A percentile compares a stretch with the other conserved stretches of the same genome.
phyloP scores from a whole-genome alignment of 2,797 vertebrate species.

The Corythornis leucogaster region DNA sequence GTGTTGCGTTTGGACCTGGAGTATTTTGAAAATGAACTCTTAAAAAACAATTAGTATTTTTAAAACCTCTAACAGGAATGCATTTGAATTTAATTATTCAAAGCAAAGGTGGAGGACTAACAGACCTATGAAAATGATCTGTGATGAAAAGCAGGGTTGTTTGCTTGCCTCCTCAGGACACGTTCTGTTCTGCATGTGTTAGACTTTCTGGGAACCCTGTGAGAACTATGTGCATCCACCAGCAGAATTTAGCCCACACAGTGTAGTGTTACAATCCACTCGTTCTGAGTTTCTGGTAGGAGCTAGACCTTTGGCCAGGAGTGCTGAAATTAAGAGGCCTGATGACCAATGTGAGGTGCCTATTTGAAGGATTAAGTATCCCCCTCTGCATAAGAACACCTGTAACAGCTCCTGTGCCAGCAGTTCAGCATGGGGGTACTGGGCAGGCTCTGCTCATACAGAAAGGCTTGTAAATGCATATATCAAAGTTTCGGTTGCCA shows the following conservation, averaged over 20 bases:
- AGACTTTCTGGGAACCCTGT: not conserved
- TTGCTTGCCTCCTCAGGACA: not conserved
- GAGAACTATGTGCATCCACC: not conserved
- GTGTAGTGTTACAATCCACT: not conserved
- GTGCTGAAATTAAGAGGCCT: not conserved
- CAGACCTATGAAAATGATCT: not conserved
- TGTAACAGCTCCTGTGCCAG: not conserved
- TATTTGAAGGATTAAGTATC: not conserved
- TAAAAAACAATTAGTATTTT: conserved; percentile 24
- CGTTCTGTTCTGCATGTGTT: not conserved
- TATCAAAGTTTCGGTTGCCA: not conserved
- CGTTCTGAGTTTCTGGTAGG: not conserved
- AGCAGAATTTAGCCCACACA: not conserved
- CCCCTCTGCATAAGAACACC: not conserved
- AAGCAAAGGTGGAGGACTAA: not conserved
- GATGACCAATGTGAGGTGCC: not conserved
- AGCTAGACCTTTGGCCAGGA: not conserved
- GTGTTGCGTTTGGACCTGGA: conserved; percentile 47
- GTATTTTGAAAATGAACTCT: not conserved
- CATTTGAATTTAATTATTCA: conserved; percentile 2
- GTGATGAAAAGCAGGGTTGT: not conserved
- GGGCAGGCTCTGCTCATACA: rapidly evolving
- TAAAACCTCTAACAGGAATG: conserved; percentile 26
- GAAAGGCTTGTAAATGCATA: not conserved
- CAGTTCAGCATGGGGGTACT: not conserved